A percentile compares a stretch with the other conserved stretches of the same genome.
phyloP scores from a whole-genome alignment of 2,888 invertebrate genomes.

The Serripes groenlandicus region DNA sequence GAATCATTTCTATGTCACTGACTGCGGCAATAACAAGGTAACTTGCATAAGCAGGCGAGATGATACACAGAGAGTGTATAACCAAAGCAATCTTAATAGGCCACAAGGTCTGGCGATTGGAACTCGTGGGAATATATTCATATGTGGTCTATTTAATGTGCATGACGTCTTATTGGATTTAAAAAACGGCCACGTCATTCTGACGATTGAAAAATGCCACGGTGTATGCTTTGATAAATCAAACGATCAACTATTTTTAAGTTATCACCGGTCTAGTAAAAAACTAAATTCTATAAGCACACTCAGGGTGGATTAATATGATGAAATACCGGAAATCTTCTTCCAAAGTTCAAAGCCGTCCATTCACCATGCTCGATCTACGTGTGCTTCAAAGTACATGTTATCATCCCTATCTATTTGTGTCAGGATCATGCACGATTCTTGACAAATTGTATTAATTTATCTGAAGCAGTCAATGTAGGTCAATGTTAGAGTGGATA shows the following conservation, averaged over 20 bases:
- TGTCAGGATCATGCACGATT: too few species aligned
- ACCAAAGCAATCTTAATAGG: background rate
- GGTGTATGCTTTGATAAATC: background rate
- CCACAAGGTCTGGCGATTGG: background rate
- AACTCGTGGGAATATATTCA: background rate
- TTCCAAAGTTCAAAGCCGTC: too few species aligned
- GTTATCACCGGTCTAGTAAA: background rate
- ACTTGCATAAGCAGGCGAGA: slow-evolving; percentile 10
- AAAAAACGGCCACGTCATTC: background rate
- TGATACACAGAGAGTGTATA: background rate
- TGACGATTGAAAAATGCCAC: background rate
- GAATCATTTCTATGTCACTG: background rate
- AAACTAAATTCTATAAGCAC: background rate
- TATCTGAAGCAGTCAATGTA: too few species aligned
- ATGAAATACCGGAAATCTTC: too few species aligned
- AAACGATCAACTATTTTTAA: background rate
- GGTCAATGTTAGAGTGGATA: too few species aligned
- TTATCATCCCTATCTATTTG: too few species aligned
- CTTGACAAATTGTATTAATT: too few species aligned
- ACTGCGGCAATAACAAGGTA: background rate
- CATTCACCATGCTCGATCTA: too few species aligned
- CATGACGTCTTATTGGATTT: background rate
- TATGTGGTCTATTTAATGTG: background rate
- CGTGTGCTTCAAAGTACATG: too few species aligned
- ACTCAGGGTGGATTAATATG: background rate